Base-by-base conservation (phyloP, 2,113 vertebrate species). In the Epinephelus lanceolatus region DNA sequence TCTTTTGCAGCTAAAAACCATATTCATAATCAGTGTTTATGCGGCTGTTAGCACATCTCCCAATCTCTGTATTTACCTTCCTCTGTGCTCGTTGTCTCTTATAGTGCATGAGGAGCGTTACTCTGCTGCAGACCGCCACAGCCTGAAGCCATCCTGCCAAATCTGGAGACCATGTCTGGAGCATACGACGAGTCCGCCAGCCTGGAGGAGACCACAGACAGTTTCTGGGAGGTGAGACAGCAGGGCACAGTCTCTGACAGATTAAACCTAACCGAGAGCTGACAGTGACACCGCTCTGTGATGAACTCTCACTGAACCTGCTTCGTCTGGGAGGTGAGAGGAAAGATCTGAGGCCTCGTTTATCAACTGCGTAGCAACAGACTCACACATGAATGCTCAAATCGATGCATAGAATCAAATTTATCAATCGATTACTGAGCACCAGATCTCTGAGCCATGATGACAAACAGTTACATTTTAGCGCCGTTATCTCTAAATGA, bases 211-310 rank as follows among this genome's bases (percentile, higher is more conserved):
- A 95, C 91, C 47, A 97, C 97, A 0, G 97, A 99, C 96, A 99
- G 98, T 94, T 99, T 99, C 94, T 99, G 98, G 98, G 98, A 99
- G 98, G 98, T 99, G 91, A 93, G 93, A 60, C 65, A 30, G 30
- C 17, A 27, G 11, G 13, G 10, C n/a, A 30, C 40, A 18, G 53
- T 4, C 12, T 86, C 14, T 73, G 72, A 73, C 71, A 69, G 76
- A 88, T 92, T 66, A 70, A 78, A 57, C 7, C 17, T 0, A 55
- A 1, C 30, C 11, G 52, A 23, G 72, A 55, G 15, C 11, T 51
- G 80, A 49, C 49, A 51, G 5, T 17, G 42, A 47, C 80, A 17
- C 23, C n/a, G 40, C 47, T 3, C 10, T 19, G 68, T 71, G 71
- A 77, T 85, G 69, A 86, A 85, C 85, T 86, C 81, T 47, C 37